Base-by-base conservation (phyloP, 2,797 vertebrate species). In the Poecilia gillii region DNA sequence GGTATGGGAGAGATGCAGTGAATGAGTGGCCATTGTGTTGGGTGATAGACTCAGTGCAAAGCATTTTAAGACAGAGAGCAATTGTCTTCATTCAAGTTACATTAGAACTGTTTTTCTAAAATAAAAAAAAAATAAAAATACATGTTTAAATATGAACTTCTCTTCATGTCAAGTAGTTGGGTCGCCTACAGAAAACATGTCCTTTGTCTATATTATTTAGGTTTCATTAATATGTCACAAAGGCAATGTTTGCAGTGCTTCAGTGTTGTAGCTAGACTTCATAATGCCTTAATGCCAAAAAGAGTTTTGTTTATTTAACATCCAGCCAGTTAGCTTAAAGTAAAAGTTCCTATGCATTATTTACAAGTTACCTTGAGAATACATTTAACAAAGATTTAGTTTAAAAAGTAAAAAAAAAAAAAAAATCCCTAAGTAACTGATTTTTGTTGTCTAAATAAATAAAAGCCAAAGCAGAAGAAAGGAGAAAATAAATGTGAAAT, bases 311-410 rank as follows among this genome's bases (percentile, higher is more conserved):
- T 64, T 64, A 31, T 31, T 59, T 59, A 28, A n/a, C 12, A 59
- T 28, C 12, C 55, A 14, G n/a, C 57, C 13, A 2, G 11, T 16
- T 59, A 59, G 57, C 13, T 28, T 82, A 85, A 84, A 81, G 20
- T 36, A 25, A 85, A 80, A 75, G 9, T 2, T 77, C 25, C 14
- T 77, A n/a, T 84, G 25, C 55, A 90, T 86, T 84, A 88, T 88
- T 90, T 81, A 84, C 76, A 76, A 72, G 20, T 80, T 57, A 71
- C 71, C 76, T 77, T 55, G 46, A 39, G 66, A 68, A 68, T 41
- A 43, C 12, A 20, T 23, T 41, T 68, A 68, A 14, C 68, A 28
- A 25, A 18, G 25, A 71, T 45, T 71, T 41, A 39, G 3, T 2
- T 25, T 68, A 39, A 25, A 39, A 70, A 25, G 4, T 70, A 41